These are phyloP conservation scores for Clarias magur DNA, from an alignment of 2,113 vertebrate species.

Conservation along the genomic window DNA sequence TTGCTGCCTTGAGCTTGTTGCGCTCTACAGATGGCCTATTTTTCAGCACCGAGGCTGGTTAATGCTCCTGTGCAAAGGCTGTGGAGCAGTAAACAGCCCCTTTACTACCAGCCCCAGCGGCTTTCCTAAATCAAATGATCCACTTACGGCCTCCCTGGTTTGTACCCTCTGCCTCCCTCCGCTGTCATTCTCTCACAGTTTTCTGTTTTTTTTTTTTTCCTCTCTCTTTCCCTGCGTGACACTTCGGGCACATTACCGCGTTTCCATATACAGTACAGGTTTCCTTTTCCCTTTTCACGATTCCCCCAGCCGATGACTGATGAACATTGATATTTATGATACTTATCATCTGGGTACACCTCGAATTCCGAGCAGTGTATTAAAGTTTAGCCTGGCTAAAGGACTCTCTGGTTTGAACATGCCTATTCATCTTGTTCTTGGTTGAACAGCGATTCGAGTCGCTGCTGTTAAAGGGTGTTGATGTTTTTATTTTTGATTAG, in stretches of 20 bases:
- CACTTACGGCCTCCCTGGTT: slow-evolving; percentile 59
- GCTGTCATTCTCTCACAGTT: slow-evolving; percentile 9
- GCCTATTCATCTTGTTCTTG: background rate
- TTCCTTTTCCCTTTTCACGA: slow-evolving; percentile 1
- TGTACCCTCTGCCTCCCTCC: slow-evolving; percentile 46
- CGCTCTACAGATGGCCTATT: slow-evolving; percentile 73
- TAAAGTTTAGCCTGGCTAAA: background rate
- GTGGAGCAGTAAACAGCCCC: slow-evolving; percentile 62
- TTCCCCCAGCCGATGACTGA: background rate
- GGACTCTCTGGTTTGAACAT: background rate
- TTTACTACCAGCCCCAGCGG: slow-evolving; percentile 51
- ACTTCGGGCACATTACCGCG: background rate
- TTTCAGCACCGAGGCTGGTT: slow-evolving; percentile 57
- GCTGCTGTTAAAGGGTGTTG: background rate
- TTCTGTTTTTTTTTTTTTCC: background rate
- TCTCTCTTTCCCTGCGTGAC: background rate
- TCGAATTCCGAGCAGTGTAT: background rate
- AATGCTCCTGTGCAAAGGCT: slow-evolving; percentile 62
- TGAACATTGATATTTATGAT: background rate
- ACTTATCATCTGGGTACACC: background rate
- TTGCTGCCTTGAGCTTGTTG: slow-evolving; percentile 41
- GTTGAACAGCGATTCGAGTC: background rate
- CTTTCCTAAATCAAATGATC: slow-evolving; percentile 60
- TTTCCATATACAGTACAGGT: background rate
- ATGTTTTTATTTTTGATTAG: background rate